Percentiles rank a stretch among this genome's conserved stretches.
Conservation (phyloP, 1,140 invertebrate species). For the Tachypleus tridentatus region DNA sequence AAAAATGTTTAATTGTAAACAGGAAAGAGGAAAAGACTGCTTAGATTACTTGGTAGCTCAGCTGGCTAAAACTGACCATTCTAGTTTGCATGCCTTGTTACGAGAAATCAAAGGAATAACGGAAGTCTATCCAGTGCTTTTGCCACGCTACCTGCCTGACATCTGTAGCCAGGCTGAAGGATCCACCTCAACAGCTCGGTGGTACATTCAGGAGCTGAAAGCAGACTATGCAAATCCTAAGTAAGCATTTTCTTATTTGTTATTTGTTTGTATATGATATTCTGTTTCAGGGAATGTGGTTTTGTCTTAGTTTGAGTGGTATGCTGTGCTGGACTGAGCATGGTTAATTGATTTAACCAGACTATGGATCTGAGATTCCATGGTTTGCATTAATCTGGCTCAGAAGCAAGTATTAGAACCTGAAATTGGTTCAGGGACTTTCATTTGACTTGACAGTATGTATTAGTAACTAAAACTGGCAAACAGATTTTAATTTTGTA, state of each 20-base stretch:
- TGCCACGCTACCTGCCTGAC: constrained; percentile 58
- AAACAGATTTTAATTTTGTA: no score
- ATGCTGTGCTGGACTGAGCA: no score
- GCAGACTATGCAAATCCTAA: constrained; percentile 16
- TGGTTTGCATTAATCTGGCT: no score
- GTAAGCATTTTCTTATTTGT: constrained; percentile 3
- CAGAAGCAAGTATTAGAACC: no score
- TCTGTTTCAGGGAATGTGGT: no score
- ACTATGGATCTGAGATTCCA: no score
- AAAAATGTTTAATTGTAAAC: constrained; percentile 1
- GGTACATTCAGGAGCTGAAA: constrained; percentile 38
- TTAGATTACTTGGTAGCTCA: constrained; percentile 63
- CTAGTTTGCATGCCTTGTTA: constrained; percentile 52
- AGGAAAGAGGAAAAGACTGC: constrained; percentile 61
- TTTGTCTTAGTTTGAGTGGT: no score
- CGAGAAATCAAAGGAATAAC: constrained; percentile 62
- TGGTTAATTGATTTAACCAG: no score
- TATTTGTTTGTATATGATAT: no score
- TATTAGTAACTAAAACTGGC: no score
- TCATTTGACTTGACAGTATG: no score
- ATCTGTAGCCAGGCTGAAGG: constrained; percentile 50
- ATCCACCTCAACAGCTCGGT: constrained; percentile 31
- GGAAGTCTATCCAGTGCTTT: constrained; percentile 57
- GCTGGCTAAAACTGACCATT: constrained; percentile 52
- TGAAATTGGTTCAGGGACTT: no score